Percentiles rank a stretch among this genome's conserved stretches.
Conservation (phyloP, 2,113 vertebrate genomes). For the Catharus minimus region DNA sequence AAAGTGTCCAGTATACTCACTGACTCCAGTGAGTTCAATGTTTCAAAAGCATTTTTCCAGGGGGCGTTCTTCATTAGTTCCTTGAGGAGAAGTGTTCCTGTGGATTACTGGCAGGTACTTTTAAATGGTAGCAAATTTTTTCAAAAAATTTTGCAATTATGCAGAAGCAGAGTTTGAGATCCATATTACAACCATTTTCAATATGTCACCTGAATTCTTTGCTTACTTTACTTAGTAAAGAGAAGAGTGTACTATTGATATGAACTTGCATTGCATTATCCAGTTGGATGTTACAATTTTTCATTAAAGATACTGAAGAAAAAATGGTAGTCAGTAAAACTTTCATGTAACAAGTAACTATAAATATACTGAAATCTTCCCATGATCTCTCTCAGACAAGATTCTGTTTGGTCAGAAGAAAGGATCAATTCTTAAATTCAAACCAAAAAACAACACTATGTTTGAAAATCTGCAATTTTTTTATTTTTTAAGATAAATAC, state of each 20-base stretch:
- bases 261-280: background rate
- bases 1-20: background rate
- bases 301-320: background rate
- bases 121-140: background rate
- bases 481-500: background rate
- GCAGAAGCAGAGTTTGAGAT: background rate
- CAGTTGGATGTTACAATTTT: background rate
- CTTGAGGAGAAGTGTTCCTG: background rate
- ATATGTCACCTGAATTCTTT: background rate
- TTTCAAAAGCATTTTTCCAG: background rate
- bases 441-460: background rate
- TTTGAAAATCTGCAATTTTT: background rate
- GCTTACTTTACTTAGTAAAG: background rate
- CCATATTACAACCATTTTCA: background rate
- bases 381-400: background rate
- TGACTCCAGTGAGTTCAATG: background rate
- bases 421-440: background rate
- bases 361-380: background rate
- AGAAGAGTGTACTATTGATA: rapidly evolving
- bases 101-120: background rate
- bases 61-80: background rate
- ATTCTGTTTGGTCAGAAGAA: background rate
- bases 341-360: background rate
- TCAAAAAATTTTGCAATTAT: background rate
- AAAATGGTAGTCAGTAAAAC: background rate